phyloP scores from a whole-genome alignment of 1,140 invertebrate genomes.

The Saccostrea cuccullata region DNA sequence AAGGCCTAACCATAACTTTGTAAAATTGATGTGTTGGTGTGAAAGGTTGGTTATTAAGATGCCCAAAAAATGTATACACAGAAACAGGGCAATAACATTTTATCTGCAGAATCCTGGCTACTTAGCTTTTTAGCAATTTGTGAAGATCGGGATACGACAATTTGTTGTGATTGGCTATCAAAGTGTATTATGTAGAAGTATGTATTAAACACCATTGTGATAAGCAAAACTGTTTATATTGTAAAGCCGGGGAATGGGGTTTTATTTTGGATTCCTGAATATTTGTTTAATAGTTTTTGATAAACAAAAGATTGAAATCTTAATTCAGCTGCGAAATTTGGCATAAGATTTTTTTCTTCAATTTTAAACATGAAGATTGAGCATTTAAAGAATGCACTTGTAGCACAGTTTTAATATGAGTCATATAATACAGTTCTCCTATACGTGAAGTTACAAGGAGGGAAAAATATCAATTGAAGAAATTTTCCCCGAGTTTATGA shows the following conservation, averaged over 20 bases:
- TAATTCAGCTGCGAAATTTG: constrained; percentile 30
- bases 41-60: constrained; percentile 31
- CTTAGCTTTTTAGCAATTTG: constrained; percentile 22
- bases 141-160: neutral
- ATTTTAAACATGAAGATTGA: constrained; percentile 22
- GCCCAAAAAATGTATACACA: neutral
- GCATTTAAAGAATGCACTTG: neutral
- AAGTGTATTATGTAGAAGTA: constrained; percentile 29
- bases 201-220: constrained; percentile 27
- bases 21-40: neutral
- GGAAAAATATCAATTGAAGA: neutral
- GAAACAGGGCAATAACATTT: neutral
- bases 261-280: constrained; percentile 19
- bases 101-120: constrained; percentile 18
- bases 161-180: constrained; percentile 26
- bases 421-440: neutral
- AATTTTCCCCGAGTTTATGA: neutral
- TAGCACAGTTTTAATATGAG: neutral
- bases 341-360: constrained; percentile 15
- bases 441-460: neutral
- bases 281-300: constrained; percentile 37
- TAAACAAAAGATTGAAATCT: constrained; percentile 38
- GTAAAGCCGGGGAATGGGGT: constrained; percentile 4
- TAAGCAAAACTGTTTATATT: constrained; percentile 34
- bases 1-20: constrained; percentile 1